phyloP scores from a whole-genome alignment of 35 echinoderm and acorn worm species.

The Strongylocentrotus purpuratus region DNA sequence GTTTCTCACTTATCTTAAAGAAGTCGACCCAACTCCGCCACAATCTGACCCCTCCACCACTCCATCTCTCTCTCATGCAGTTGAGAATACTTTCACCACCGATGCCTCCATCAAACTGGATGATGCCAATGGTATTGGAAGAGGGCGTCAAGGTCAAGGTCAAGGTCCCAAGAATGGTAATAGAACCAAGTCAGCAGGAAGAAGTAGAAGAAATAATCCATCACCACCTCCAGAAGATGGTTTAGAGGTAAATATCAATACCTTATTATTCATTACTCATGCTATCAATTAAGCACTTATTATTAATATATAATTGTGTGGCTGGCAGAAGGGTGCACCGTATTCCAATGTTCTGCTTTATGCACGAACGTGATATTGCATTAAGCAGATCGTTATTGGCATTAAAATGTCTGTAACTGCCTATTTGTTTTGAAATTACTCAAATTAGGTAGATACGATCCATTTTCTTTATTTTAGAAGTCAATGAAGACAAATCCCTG shows the following conservation, averaged over 20 bases:
- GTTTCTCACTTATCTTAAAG: constrained; percentile 49
- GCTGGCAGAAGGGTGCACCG: too few relatives aligned
- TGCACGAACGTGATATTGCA: too few relatives aligned
- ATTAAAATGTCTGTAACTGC: too few relatives aligned
- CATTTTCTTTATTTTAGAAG: too few relatives aligned
- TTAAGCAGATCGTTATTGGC: too few relatives aligned
- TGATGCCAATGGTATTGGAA: constrained; percentile 69
- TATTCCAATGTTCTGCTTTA: too few relatives aligned
- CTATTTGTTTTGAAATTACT: too few relatives aligned
- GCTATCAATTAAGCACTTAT: neutral
- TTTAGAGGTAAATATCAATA: constrained; percentile 62
- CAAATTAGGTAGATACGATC: too few relatives aligned
- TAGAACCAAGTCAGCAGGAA: constrained; percentile 74
- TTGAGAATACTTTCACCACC: constrained; percentile 91
- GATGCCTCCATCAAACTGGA: constrained; percentile 91
- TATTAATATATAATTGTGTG: too few relatives aligned
- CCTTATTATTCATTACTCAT: neutral
- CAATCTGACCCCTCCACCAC: constrained; percentile 35
- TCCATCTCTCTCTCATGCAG: constrained; percentile 61
- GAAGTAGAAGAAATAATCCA: constrained; percentile 82
- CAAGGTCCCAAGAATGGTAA: constrained; percentile 44
- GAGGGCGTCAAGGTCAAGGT: constrained; percentile 60
- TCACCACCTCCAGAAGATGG: constrained; percentile 90
- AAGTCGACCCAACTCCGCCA: neutral
- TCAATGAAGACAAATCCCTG: too few relatives aligned